Percentiles rank a stretch among this genome's conserved stretches.
Conservation (phyloP, 2,888 invertebrate genomes). For the Dendrolimus pini region DNA sequence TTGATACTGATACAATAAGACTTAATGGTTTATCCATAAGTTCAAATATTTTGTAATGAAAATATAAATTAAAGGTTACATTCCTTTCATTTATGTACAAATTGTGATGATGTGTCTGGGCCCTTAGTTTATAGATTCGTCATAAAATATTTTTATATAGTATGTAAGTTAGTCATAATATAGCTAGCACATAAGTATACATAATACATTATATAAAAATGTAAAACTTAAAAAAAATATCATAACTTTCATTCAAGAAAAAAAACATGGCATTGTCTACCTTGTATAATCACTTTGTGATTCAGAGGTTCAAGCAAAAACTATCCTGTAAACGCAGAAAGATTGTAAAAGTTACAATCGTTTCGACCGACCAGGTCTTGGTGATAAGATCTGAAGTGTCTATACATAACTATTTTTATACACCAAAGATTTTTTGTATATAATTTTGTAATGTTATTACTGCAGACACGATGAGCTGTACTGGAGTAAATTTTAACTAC, state of each 20-base stretch:
- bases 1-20: slow-evolving; percentile 63
- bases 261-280: slow-evolving; percentile 64
- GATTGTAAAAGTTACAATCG: slow-evolving; percentile 63
- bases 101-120: slow-evolving; percentile 73
- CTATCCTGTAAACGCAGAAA: slow-evolving; percentile 73
- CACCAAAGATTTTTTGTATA: slow-evolving; percentile 69
- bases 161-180: slow-evolving; percentile 61
- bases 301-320: slow-evolving; percentile 44
- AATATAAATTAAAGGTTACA: slow-evolving; percentile 76
- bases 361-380: slow-evolving; percentile 75
- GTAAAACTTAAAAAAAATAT: slow-evolving; percentile 24
- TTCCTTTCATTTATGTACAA: slow-evolving; percentile 73
- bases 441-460: slow-evolving; percentile 48
- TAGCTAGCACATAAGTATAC: slow-evolving; percentile 48
- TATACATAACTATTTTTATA: slow-evolving; percentile 58
- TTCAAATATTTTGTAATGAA: slow-evolving; percentile 66
- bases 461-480: slow-evolving; percentile 46
- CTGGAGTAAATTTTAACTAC: slow-evolving; percentile 49
- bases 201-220: slow-evolving; percentile 20
- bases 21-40: slow-evolving; percentile 47
- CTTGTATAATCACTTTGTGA: slow-evolving; percentile 42
- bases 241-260: slow-evolving; percentile 17
- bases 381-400: slow-evolving; percentile 65
- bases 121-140: slow-evolving; percentile 75
- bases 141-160: slow-evolving; percentile 61